Base-by-base conservation (phyloP, 2,888 invertebrate genomes). In the Parthenolecanium corni region DNA sequence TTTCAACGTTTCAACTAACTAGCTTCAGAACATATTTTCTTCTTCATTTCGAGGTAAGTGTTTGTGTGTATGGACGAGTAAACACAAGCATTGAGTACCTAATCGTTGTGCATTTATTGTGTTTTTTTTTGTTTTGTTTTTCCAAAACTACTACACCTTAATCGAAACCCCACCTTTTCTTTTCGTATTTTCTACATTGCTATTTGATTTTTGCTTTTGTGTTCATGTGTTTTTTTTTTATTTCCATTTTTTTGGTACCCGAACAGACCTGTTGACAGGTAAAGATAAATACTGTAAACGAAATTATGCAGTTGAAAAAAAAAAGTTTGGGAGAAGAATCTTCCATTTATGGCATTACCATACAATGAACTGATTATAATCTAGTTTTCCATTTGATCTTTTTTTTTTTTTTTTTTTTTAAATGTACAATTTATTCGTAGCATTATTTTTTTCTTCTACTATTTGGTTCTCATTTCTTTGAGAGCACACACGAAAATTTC, bases 351-450 rank as follows among this genome's bases (percentile, higher is more conserved):
- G 61, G 51, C 31, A 61, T 61, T 61, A 61, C 61, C 61, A 61
- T 61, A 61, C 61, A 61, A 61, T 61, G 61, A 61, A 38, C 61
- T 61, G 61, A 61, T 61, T 61, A 61, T 61, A 49, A 61, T 61
- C 61, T 38, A 51, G 38, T 61, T 56, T 49, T 12, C 23, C 21
- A 61, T n/a, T 16, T 38, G 20, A 51, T 38, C 21, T 61, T 49
- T 61, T 23, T 31, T 21, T 18, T 23, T 21, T 49, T 49, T 23
- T 23, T 49, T 49, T 14, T 16, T 18, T 46, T 46, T 46, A n/a
- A n/a, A n/a, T n/a, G 9, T 31, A 31, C 31, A 6, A 31, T 31
- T 31, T 49, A 21, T 23, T 23, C 21, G n/a, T 23, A 14, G 5
- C 49, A 21, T 23, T 20, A 11, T 49, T 20, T 16, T 44, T 44